A percentile compares a stretch with the other conserved stretches of the same genome.
Evolutionary conservation across 2,797 vertebrate species (phyloP).

Genomic region (Enteromius viviparus): DNA sequence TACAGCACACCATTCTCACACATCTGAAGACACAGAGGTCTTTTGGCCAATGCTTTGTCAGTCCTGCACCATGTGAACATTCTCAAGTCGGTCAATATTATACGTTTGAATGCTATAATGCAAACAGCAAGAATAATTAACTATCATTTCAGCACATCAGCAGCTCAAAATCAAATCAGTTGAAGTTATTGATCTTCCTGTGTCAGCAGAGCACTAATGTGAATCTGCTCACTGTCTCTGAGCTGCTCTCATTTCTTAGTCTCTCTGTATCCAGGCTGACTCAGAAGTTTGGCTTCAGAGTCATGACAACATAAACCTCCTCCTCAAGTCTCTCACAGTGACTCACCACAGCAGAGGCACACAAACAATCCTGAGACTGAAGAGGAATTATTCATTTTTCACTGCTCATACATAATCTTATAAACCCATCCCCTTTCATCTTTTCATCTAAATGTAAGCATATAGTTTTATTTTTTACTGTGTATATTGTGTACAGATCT

Average conservation of each 20-base stretch:
- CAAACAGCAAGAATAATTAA: slow-evolving; percentile 19
- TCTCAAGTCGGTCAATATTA: slow-evolving; percentile 8
- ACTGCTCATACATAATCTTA: slow-evolving; percentile 3
- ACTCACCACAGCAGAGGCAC: slow-evolving; percentile 1
- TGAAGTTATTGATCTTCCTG: slow-evolving; percentile 32
- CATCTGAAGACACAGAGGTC: slow-evolving; percentile 35
- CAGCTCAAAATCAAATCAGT: slow-evolving; percentile 18
- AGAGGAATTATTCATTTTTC: background rate
- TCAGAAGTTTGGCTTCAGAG: slow-evolving; percentile 47
- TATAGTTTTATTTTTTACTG: background rate
- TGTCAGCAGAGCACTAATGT: slow-evolving; percentile 15
- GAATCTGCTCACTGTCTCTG: slow-evolving; percentile 17
- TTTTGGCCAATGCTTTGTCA: background rate
- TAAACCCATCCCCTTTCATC: background rate
- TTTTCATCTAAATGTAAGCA: background rate
- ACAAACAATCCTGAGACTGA: background rate
- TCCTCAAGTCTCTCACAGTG: slow-evolving; percentile 19
- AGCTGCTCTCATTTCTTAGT: slow-evolving; percentile 39
- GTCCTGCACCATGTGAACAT: background rate
- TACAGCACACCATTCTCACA: background rate
- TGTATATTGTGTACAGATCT: too few species aligned
- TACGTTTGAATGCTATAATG: background rate
- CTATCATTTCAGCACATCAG: slow-evolving; percentile 23
- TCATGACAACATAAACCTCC: slow-evolving; percentile 41
- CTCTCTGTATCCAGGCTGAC: slow-evolving; percentile 34